These are phyloP conservation scores for Ceuthmochares aereus DNA, from an alignment of 2,113 vertebrate genomes.

Conservation along the genomic window DNA sequence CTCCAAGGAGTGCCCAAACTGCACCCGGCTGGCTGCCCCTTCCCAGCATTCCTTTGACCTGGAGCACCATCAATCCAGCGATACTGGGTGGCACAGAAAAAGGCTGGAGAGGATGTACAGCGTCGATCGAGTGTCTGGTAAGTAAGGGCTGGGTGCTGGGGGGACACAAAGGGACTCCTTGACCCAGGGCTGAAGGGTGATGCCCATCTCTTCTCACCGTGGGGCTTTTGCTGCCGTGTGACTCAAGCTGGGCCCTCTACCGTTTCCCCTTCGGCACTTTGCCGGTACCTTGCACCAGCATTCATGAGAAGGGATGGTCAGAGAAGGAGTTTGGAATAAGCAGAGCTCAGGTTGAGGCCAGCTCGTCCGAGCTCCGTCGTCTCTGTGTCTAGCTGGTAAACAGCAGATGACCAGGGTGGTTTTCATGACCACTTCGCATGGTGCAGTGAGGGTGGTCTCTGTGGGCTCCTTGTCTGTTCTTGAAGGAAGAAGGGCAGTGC, in stretches of 20 bases:
- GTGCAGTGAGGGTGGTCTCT: not conserved
- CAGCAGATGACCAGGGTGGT: not conserved
- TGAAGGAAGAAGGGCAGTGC: not conserved
- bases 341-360: not conserved
- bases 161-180: not conserved
- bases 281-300: not conserved
- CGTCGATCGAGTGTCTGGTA: constrained; percentile 87
- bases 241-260: not conserved
- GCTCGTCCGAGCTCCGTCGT: fast-evolving
- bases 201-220: fast-evolving
- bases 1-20: constrained; percentile 83
- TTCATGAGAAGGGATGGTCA: not conserved
- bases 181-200: not conserved
- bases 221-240: fast-evolving
- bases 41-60: constrained; percentile 87
- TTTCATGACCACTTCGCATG: not conserved
- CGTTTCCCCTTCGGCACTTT: not conserved
- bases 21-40: constrained; percentile 76
- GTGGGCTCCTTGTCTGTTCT: not conserved
- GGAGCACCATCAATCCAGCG: constrained; percentile 78
- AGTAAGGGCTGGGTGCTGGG: constrained; percentile 18
- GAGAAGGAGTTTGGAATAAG: not conserved
- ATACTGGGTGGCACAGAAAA: constrained; percentile 81
- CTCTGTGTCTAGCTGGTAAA: not conserved
- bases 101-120: constrained; percentile 96